Evolutionary conservation across 2,797 vertebrate genomes (phyloP), one percentile per base, ranked within the genome.

Genomic region (Heterohyrax brucei): DNA sequence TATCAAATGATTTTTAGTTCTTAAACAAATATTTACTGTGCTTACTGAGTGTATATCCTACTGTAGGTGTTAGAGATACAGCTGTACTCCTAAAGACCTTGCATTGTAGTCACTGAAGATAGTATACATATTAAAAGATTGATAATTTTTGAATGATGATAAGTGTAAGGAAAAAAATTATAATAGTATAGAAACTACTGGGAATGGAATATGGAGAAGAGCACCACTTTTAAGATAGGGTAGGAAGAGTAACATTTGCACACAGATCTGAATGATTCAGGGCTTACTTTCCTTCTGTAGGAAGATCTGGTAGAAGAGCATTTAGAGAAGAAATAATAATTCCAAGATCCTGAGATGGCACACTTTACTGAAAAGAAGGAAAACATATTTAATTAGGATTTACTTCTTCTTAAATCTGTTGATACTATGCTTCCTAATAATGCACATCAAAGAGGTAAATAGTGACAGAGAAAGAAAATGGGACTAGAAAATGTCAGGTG

Each of bases 11-110:
- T 44, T 9, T 59, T 59, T 62, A 62, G 46, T 76, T 53, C n/a
- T 44, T 53, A 76, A 64, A 84, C 64, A 81, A 79, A 12, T 91
- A 28, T 84, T 83, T 76, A 91, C 80, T 44, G 59, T 64, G 80
- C 4, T 21, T 75, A 8, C 53, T 16, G 12, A 46, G 26, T 53
- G 7, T 44, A 79, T 56, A 46, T n/a, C 28, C 53, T 75, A 50
- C n/a, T 59, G 64, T 46, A 59, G 19, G 66, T 46, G 13, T 56
- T 81, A 26, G 44, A 16, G 12, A 89, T 78, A 66, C 14, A 89
- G 70, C 33, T 16, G 39, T 53, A 89, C 26, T 24, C 16, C n/a
- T 89, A 39, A 88, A 66, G 59, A 78, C 21, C 61, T 82, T 64
- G 64, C 48, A 18, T 75, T 72, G 21, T 50, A 39, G 39, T 91